A percentile compares a stretch with the other conserved stretches of the same genome.
Conservation (phyloP, 2,888 invertebrate species). For the Kryphioiulus occultus region DNA sequence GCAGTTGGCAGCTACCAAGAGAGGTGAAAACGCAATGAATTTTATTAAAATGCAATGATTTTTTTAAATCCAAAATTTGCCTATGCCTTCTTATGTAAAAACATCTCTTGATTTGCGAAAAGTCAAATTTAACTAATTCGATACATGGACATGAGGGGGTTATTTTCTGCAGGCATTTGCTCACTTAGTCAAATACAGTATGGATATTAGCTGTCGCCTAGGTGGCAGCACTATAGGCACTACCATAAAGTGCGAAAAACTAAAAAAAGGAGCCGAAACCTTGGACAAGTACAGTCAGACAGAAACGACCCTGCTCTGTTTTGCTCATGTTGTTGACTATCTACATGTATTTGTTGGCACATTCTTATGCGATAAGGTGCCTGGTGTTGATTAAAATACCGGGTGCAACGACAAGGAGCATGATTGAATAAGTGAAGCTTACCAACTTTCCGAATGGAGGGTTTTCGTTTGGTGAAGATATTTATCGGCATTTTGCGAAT, state of each 20-base stretch:
- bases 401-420: not conserved
- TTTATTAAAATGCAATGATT: too few relatives aligned
- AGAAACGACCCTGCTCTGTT: slow-evolving; percentile 10
- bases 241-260: not conserved
- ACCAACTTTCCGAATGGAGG: not conserved
- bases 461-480: not conserved
- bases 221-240: too few relatives aligned
- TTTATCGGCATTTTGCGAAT: not conserved
- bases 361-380: slow-evolving; percentile 1
- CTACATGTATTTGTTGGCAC: not conserved
- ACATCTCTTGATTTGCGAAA: too few relatives aligned
- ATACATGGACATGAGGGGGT: too few relatives aligned
- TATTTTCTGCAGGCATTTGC: too few relatives aligned
- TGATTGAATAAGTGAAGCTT: not conserved
- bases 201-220: too few relatives aligned
- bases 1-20: too few relatives aligned
- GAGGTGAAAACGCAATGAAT: too few relatives aligned
- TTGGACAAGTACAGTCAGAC: not conserved
- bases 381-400: not conserved
- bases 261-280: not conserved
- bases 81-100: too few relatives aligned
- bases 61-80: too few relatives aligned
- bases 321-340: not conserved
- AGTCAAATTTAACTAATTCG: too few relatives aligned
- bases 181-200: too few relatives aligned